Conservation (phyloP, 2,113 vertebrate species). For the Campylomormyrus tamandua region DNA sequence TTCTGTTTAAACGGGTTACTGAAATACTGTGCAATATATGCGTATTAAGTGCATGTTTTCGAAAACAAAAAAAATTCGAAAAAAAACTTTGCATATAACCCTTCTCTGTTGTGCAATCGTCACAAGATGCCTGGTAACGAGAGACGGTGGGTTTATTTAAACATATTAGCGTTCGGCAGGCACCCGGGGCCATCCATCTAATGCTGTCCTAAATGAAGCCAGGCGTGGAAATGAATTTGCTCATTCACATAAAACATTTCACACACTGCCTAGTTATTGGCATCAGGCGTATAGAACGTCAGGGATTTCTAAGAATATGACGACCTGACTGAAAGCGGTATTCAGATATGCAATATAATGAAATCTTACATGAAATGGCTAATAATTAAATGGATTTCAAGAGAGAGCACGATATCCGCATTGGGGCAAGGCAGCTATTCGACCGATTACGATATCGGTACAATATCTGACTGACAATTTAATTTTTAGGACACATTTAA, state of each 20-base stretch:
- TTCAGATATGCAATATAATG: background rate
- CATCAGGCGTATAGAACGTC: background rate
- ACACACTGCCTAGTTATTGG: constrained; percentile 30
- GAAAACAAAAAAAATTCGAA: background rate
- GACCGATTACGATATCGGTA: background rate
- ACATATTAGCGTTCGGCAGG: constrained; percentile 40
- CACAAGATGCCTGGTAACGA: constrained; percentile 37
- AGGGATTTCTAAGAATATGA: constrained; percentile 4
- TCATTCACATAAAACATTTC: constrained; percentile 52
- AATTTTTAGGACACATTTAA: background rate
- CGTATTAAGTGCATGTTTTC: background rate
- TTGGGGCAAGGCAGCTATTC: background rate
- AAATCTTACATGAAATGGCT: background rate
- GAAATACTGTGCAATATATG: background rate
- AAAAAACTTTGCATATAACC: background rate
- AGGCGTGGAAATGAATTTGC: constrained; percentile 60
- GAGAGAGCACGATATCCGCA: background rate
- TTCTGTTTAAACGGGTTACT: background rate
- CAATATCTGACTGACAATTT: background rate
- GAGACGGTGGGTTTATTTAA: constrained; percentile 45
- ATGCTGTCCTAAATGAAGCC: constrained; percentile 52
- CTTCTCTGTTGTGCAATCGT: constrained; percentile 9
- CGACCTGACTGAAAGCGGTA: background rate
- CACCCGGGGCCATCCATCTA: constrained; percentile 52
- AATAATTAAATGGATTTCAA: background rate